Conservation (phyloP, 2,888 invertebrate species). For the Tetramorium bicarinatum region DNA sequence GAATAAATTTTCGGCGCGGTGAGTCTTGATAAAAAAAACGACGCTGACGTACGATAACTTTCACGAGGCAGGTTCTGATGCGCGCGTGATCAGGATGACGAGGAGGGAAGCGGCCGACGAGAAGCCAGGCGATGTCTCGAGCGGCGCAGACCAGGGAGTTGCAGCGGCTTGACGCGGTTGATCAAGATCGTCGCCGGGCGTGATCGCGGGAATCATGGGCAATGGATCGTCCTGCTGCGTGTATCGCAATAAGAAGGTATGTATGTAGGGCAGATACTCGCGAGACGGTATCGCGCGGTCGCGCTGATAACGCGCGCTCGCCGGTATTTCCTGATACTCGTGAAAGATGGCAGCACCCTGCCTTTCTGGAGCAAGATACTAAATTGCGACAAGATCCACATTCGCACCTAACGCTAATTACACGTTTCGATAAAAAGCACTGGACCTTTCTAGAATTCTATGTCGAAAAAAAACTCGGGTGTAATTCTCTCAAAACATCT, state of each 20-base stretch:
- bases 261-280: constrained; percentile 13
- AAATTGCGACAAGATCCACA: neutral
- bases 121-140: neutral
- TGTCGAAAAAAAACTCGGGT: neutral
- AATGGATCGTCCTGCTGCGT: constrained; percentile 70
- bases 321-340: neutral
- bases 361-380: constrained; percentile 15
- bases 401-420: too few relatives aligned
- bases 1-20: neutral
- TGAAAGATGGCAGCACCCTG: constrained; percentile 71
- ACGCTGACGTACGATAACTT: constrained; percentile 60
- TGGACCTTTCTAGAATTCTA: neutral
- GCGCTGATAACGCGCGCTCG: neutral
- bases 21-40: neutral
- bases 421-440: neutral
- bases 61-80: constrained; percentile 68
- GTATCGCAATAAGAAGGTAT: constrained; percentile 68
- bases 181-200: constrained; percentile 16
- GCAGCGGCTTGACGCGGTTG: constrained; percentile 1
- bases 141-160: constrained; percentile 26
- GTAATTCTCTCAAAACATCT: neutral
- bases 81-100: constrained; percentile 60
- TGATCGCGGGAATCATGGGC: constrained; percentile 64
- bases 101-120: constrained; percentile 55
- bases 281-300: neutral